Conservation (phyloP, 2,888 invertebrate species). For the Acanthacorydalis orientalis region DNA sequence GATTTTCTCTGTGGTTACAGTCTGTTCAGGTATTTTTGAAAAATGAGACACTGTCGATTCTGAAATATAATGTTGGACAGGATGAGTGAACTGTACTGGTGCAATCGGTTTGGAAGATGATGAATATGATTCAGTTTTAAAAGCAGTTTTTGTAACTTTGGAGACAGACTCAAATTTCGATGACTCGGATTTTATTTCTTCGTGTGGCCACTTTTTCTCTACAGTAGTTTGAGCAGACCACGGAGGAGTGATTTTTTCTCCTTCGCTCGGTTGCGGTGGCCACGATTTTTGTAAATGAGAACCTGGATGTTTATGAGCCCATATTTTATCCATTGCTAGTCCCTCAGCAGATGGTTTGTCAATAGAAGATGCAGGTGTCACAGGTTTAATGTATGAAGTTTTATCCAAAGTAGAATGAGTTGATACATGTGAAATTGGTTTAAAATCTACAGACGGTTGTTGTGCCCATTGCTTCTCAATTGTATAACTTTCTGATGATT, state of each 20-base stretch:
- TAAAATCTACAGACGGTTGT: constrained; percentile 6
- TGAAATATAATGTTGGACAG: constrained; percentile 24
- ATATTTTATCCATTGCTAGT: constrained; percentile 36
- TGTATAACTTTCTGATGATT: constrained; percentile 21
- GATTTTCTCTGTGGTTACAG: constrained; percentile 1
- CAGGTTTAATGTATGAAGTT: constrained; percentile 3
- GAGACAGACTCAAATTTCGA: constrained; percentile 5
- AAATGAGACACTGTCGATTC: constrained; percentile 24
- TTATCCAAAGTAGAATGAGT: constrained; percentile 4
- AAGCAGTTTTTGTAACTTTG: not conserved
- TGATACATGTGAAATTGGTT: constrained; percentile 7
- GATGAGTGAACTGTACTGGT: constrained; percentile 9
- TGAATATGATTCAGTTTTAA: constrained; percentile 3
- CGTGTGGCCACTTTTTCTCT: constrained; percentile 24
- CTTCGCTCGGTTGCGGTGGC: constrained; percentile 26
- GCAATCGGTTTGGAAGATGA: constrained; percentile 10
- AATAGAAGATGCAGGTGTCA: constrained; percentile 6
- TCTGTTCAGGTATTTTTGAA: constrained; percentile 22
- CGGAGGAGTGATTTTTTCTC: constrained; percentile 17
- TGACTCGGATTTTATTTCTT: not conserved
- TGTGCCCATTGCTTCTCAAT: constrained; percentile 23
- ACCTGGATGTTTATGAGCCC: constrained; percentile 32
- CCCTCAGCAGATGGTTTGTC: constrained; percentile 31
- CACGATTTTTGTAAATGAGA: constrained; percentile 30
- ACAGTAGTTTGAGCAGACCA: constrained; percentile 23